Evolutionary conservation across 2,113 vertebrate genomes (phyloP).

Genomic region (Xiphorhynchus elegans): DNA sequence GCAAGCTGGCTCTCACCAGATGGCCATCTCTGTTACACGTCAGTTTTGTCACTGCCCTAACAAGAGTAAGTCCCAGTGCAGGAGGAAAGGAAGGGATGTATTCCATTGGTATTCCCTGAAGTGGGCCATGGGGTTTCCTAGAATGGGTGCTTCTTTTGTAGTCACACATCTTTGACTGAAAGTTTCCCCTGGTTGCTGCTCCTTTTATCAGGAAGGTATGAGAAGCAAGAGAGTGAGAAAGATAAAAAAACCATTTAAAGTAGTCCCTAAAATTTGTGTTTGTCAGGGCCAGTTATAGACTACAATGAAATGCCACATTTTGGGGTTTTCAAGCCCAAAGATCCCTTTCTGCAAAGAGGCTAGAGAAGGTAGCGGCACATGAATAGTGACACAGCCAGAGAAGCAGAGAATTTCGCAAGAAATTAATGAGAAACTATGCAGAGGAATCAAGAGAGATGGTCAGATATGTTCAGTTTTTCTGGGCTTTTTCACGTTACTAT

Average conservation of each 20-base stretch:
- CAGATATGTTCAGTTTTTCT: not conserved
- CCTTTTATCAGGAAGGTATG: not conserved
- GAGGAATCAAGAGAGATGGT: not conserved
- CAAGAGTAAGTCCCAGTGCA: not conserved
- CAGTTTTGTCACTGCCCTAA: slow-evolving; percentile 21
- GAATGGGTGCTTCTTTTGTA: not conserved
- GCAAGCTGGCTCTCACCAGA: slow-evolving; percentile 7
- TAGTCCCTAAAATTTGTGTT: not conserved
- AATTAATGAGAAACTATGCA: not conserved
- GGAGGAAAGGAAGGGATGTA: not conserved
- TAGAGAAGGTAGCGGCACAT: not conserved
- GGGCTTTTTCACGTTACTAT: not conserved
- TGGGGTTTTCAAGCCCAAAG: not conserved
- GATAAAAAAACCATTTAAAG: not conserved
- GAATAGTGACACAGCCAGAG: not conserved
- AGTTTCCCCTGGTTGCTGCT: not conserved
- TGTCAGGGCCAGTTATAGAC: not conserved
- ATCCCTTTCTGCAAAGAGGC: not conserved
- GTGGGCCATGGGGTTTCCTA: not conserved
- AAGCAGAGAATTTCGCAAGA: not conserved
- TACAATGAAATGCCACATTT: not conserved
- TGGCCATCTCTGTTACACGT: slow-evolving; percentile 17
- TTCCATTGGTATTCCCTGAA: not conserved
- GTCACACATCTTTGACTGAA: not conserved
- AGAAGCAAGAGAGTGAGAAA: not conserved